A percentile compares a stretch with the other conserved stretches of the same genome.
These are phyloP conservation scores for Meteorus colon DNA, from an alignment of 2,888 invertebrate species.

Conservation along the genomic window DNA sequence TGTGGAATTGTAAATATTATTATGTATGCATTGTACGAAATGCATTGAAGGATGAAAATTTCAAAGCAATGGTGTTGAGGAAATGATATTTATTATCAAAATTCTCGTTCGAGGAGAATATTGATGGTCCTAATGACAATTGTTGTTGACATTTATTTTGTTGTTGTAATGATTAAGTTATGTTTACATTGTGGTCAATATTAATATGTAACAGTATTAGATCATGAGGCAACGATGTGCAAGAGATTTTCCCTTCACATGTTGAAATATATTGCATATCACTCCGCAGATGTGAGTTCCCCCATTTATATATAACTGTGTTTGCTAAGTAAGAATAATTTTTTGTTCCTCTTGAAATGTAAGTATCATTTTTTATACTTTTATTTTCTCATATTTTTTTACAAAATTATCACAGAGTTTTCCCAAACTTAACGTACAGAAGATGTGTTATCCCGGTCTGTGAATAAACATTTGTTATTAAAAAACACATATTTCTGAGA, in stretches of 20 bases:
- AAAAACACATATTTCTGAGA: neutral
- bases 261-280: neutral
- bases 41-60: neutral
- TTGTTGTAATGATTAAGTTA: neutral
- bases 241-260: neutral
- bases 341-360: neutral
- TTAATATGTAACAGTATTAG: neutral
- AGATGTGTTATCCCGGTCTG: too few species aligned
- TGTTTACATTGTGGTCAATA: neutral
- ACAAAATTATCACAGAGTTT: conserved; percentile 45
- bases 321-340: conserved; percentile 18
- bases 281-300: neutral
- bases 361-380: neutral
- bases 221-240: neutral
- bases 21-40: neutral
- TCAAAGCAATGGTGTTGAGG: neutral
- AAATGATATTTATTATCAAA: neutral
- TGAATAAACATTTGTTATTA: too few species aligned
- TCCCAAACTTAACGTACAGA: conserved; percentile 12
- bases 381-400: conserved; percentile 26
- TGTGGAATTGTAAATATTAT: conserved; percentile 5
- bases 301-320: neutral
- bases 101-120: neutral
- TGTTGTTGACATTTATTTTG: neutral
- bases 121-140: neutral